Base-by-base conservation (phyloP, 2,113 vertebrate species). In the Trematocara macrostoma region DNA sequence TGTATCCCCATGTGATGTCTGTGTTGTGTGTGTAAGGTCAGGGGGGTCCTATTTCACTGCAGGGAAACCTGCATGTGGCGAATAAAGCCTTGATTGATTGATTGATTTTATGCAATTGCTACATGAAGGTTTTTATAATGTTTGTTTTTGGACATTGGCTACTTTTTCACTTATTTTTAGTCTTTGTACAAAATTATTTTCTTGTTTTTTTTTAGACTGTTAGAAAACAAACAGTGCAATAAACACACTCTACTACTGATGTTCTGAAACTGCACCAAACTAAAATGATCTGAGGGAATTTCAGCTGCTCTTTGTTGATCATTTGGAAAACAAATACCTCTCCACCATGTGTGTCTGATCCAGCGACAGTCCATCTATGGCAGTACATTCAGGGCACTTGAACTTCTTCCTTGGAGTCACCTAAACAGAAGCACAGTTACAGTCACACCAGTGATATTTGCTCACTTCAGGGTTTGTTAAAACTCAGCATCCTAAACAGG, bases 361-460 rank as follows among this genome's bases (percentile, higher is more conserved):
- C 80, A 99, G 93, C 0, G 99, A 99, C 89, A 99, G 96, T 49
- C 98, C 98, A 82, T 99, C 99, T 34, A 99, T 99, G 88, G 99
- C 99, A 1, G 98, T 99, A 91, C 99, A 99, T 95, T 99, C 99
- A 12, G 99, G 98, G 94, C 98, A 99, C 95, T 99, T 99, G 96
- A 99, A 99, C 96, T 99, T 99, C 94, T 99, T 99, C 34, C 99
- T 97, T 11, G 99, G 98, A 84, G 98, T 99, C 93, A 99, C 99
- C 98, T 99, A 93, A 89, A 90, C 15, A 84, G 78, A 91, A 84
- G 56, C 85, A 91, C 51, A 90, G 53, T 76, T 42, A 79, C 31
- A 85, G 59, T 78, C 64, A 89, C 49, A 83, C 20, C 64, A 52
- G 45, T 47, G 71, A 89, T 3, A 64, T 84, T 49, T 40, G 74